Evolutionary conservation across 2,888 invertebrate species (phyloP).

Genomic region (Lamellibrachia columna): DNA sequence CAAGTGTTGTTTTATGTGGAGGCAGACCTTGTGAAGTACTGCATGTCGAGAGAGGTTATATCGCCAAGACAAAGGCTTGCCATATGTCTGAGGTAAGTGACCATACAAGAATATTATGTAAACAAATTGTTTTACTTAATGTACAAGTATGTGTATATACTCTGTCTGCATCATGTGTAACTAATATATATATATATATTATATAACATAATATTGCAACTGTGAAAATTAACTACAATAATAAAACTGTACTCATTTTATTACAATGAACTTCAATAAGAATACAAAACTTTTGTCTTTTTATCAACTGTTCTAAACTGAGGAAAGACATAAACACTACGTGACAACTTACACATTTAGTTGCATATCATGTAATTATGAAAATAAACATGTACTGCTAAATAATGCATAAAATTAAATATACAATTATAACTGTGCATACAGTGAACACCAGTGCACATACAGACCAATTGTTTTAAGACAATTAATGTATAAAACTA

Average conservation of each 20-base stretch:
- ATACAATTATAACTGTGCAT: no score
- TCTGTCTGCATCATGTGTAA: not conserved
- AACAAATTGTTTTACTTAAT: not conserved
- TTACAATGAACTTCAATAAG: not conserved
- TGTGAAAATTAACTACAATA: not conserved
- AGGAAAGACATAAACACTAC: not conserved
- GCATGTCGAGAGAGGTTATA: slow-evolving; percentile 21
- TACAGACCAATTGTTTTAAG: no score
- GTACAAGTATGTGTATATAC: not conserved
- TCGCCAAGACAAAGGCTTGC: slow-evolving; percentile 26
- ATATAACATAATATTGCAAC: not conserved
- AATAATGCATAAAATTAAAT: not conserved
- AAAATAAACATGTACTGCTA: not conserved
- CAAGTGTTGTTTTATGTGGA: slow-evolving; percentile 18
- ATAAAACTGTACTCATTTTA: not conserved
- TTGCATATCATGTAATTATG: not conserved
- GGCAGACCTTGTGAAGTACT: slow-evolving; percentile 19
- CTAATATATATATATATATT: not conserved
- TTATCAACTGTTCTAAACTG: not conserved
- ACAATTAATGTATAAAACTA: no score
- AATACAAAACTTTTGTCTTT: not conserved
- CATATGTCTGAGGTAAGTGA: slow-evolving; percentile 26
- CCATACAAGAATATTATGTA: slow-evolving; percentile 8
- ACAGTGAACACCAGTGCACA: no score
- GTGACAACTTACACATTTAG: slow-evolving; percentile 6